Evolutionary conservation across 2,113 vertebrate genomes (phyloP).

Genomic region (Lepisosteus osseus): DNA sequence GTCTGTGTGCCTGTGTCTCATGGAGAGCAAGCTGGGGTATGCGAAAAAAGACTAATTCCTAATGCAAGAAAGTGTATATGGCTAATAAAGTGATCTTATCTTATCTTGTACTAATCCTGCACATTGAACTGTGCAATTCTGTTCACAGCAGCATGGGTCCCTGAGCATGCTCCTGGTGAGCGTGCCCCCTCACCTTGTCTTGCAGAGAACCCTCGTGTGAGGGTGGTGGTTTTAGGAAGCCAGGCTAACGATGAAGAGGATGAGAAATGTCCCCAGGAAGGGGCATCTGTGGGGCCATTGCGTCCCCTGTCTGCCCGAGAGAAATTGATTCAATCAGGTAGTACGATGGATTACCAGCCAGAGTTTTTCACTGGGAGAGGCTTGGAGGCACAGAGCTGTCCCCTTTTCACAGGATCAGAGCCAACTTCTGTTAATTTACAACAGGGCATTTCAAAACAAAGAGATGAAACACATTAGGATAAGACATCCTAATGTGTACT

Average conservation of each 20-base stretch:
- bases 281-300: background rate
- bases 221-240: slow-evolving; percentile 5
- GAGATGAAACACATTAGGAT: no score
- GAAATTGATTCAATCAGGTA: slow-evolving; percentile 28
- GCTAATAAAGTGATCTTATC: no score
- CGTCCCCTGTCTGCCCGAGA: slow-evolving; percentile 24
- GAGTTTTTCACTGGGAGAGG: slow-evolving; percentile 3
- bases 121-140: background rate
- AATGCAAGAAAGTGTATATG: no score
- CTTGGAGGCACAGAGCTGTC: background rate
- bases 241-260: background rate
- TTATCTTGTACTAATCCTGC: background rate
- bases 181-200: slow-evolving; percentile 4
- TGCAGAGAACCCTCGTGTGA: slow-evolving; percentile 1
- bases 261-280: slow-evolving; percentile 4
- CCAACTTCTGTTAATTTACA: no score
- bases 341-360: background rate
- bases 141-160: slow-evolving; percentile 10
- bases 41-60: no score
- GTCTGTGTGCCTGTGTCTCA: no score
- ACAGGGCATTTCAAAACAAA: no score
- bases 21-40: no score
- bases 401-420: background rate
- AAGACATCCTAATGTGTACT: no score
- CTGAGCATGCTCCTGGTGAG: background rate